Evolutionary conservation across 1,140 invertebrate genomes (phyloP).

Genomic region (Hirudo medicinalis): DNA sequence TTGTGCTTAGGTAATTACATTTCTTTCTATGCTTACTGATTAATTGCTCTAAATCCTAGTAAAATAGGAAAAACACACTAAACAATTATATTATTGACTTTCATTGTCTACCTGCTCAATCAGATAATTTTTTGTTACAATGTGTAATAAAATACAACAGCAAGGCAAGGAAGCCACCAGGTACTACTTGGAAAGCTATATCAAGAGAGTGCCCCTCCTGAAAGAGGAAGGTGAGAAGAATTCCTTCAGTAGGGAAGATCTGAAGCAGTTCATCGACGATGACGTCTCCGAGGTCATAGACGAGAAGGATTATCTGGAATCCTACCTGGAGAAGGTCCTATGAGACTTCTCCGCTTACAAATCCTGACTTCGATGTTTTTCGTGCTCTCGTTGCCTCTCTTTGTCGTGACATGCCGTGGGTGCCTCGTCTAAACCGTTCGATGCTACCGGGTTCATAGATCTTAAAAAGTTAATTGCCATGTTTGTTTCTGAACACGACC

Average conservation of each 20-base stretch:
- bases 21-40: background rate
- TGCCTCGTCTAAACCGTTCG: too few species aligned
- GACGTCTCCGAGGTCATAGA: constrained; percentile 15
- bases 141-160: background rate
- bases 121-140: too few species aligned
- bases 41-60: background rate
- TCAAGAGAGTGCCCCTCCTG: background rate
- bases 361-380: too few species aligned
- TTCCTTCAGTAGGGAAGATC: constrained; percentile 14
- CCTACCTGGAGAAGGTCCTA: constrained; percentile 14
- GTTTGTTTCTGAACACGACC: too few species aligned
- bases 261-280: constrained; percentile 19
- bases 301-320: constrained; percentile 15
- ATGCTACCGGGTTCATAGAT: too few species aligned
- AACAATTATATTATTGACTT: background rate
- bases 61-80: background rate
- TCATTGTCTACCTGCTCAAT: too few species aligned
- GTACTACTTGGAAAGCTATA: background rate
- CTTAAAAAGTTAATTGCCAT: too few species aligned
- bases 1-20: too few species aligned
- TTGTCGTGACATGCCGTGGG: too few species aligned
- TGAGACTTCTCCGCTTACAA: background rate
- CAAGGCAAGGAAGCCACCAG: constrained; percentile 3
- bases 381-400: too few species aligned
- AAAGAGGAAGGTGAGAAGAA: background rate